Conservation (phyloP, 2,113 vertebrate species). For the Nyctereutes procyonoides region DNA sequence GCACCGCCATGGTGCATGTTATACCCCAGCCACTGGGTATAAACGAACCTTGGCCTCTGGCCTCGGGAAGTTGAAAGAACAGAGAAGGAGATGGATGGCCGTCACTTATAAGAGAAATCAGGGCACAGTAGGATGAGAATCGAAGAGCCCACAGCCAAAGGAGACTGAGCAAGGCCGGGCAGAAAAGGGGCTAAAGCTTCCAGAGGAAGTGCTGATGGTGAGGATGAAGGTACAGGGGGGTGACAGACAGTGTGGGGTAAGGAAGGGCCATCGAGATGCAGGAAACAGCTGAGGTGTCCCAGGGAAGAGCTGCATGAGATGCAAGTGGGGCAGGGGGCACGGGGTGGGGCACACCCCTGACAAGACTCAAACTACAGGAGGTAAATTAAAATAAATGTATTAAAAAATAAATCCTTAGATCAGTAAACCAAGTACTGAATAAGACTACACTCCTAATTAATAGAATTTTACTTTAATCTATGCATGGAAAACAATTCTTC, state of each 20-base stretch:
- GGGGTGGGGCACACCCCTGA: not conserved
- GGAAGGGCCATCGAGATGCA: not conserved
- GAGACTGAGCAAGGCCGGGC: not conserved
- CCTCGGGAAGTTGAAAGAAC: not conserved
- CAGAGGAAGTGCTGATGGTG: not conserved
- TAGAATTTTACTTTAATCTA: not conserved
- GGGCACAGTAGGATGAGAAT: not conserved
- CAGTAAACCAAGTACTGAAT: not conserved
- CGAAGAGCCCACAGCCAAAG: not conserved
- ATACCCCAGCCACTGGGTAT: not conserved
- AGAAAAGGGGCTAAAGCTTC: not conserved
- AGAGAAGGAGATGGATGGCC: not conserved
- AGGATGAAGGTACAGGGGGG: not conserved
- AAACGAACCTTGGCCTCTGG: too few species aligned
- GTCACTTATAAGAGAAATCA: not conserved
- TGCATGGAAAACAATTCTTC: slow-evolving; percentile 1
- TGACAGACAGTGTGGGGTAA: too few species aligned
- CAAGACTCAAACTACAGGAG: not conserved
- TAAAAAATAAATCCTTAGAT: not conserved
- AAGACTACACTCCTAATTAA: not conserved
- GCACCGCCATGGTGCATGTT: too few species aligned
- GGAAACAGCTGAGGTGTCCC: not conserved
- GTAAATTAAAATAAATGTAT: not conserved
- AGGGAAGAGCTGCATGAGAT: not conserved
- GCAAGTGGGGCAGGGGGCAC: not conserved